These are phyloP conservation scores for Hirudinaria manillensis DNA, from an alignment of 2,888 invertebrate genomes.

Conservation along the genomic window DNA sequence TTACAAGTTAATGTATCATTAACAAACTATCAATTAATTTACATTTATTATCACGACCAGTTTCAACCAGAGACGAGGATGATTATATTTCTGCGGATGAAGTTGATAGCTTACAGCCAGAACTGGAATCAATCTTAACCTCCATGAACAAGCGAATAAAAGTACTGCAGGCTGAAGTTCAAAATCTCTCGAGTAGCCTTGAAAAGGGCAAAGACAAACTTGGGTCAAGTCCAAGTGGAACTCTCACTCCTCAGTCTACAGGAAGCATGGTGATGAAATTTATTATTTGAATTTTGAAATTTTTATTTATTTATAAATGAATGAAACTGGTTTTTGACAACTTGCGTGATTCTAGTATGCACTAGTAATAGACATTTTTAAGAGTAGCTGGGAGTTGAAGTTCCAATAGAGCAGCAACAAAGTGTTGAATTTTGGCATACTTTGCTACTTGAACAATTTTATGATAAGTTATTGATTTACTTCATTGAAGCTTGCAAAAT, in stretches of 20 bases:
- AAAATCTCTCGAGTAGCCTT: slow-evolving; percentile 39
- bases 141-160: slow-evolving; percentile 74
- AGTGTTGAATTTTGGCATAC: too few relatives aligned
- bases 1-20: too few relatives aligned
- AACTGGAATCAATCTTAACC: slow-evolving; percentile 77
- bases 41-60: slow-evolving; percentile 51
- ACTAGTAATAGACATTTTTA: too few relatives aligned
- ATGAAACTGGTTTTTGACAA: too few relatives aligned
- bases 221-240: slow-evolving; percentile 21
- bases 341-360: too few relatives aligned
- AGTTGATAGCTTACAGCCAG: slow-evolving; percentile 65
- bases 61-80: slow-evolving; percentile 69
- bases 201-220: slow-evolving; percentile 28
- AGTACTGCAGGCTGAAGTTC: slow-evolving; percentile 61
- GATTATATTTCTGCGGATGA: slow-evolving; percentile 72
- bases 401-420: too few relatives aligned
- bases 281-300: too few relatives aligned
- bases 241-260: slow-evolving; percentile 3
- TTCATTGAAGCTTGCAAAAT: too few relatives aligned
- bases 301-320: too few relatives aligned
- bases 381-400: too few relatives aligned
- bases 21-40: slow-evolving; percentile 7
- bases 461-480: too few relatives aligned
- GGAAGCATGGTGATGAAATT: slow-evolving; percentile 5
- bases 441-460: too few relatives aligned